Percentiles rank a stretch among this genome's conserved stretches.
Conservation (phyloP, 2,797 vertebrate species). For the Sebastolobus altivelis region DNA sequence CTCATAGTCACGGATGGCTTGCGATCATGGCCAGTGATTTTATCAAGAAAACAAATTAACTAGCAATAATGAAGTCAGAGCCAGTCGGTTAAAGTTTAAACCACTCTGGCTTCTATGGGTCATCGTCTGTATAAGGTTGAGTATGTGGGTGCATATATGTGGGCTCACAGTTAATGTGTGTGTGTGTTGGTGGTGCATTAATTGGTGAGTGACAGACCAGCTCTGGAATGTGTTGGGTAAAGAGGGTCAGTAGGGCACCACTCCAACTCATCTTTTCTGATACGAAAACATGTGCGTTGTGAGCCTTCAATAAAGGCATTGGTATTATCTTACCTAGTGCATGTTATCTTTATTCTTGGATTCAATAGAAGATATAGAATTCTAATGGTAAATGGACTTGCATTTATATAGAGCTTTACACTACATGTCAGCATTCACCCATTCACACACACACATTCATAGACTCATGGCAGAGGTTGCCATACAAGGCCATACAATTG, state of each 20-base stretch:
- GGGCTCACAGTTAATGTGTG: background rate
- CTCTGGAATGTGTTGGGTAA: conserved; percentile 46
- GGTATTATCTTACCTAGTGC: background rate
- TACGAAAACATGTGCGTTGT: background rate
- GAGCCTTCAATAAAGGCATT: no score
- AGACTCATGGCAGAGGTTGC: no score
- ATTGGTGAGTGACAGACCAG: conserved; percentile 56
- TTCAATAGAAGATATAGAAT: background rate
- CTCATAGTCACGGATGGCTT: background rate
- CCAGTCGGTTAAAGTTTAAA: conserved; percentile 25
- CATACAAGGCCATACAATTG: no score
- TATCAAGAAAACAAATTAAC: background rate
- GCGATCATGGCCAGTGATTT: conserved; percentile 2
- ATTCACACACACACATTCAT: no score
- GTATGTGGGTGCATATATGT: background rate
- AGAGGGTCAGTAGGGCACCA: conserved; percentile 18
- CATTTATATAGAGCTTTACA: no score
- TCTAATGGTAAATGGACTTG: background rate
- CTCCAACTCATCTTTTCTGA: conserved; percentile 3
- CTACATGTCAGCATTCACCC: no score
- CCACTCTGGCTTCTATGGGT: background rate
- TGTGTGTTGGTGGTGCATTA: conserved; percentile 28
- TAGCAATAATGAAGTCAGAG: conserved; percentile 1
- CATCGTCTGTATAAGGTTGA: background rate
- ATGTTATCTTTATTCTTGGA: background rate